These are phyloP conservation scores for Epirrita christyi DNA, from an alignment of 2,888 invertebrate species.

Conservation along the genomic window DNA sequence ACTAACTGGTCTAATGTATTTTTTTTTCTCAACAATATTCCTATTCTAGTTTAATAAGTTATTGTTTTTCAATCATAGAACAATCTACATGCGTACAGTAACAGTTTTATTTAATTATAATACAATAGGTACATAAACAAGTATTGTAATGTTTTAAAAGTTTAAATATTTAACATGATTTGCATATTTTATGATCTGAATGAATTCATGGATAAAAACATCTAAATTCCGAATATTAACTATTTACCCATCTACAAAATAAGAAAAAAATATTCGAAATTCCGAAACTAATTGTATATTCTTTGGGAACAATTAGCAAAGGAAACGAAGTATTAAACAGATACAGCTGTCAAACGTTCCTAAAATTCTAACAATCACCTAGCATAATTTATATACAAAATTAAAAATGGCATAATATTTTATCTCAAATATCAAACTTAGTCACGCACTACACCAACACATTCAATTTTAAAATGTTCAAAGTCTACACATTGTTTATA, in stretches of 20 bases:
- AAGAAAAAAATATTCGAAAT: constrained; percentile 14
- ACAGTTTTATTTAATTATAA: background rate
- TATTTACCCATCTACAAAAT: constrained; percentile 4
- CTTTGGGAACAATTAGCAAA: constrained; percentile 23
- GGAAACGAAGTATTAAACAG: constrained; percentile 3
- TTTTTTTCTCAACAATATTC: background rate
- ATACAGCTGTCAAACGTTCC: constrained; percentile 1
- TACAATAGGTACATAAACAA: no score
- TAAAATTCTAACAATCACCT: background rate
- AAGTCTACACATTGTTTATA: background rate
- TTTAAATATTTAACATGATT: constrained; percentile 18
- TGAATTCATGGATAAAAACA: constrained; percentile 9
- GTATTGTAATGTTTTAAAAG: background rate
- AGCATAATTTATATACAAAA: background rate
- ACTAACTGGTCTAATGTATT: background rate
- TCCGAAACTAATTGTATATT: constrained; percentile 18
- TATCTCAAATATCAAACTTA: background rate
- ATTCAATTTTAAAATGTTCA: background rate
- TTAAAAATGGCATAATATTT: constrained; percentile 7
- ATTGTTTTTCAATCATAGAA: background rate
- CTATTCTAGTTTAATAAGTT: background rate
- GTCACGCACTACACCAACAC: background rate
- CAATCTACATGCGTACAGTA: background rate
- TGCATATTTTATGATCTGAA: background rate
- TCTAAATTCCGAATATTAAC: constrained; percentile 7